Evolutionary conservation across 1,140 invertebrate genomes (phyloP).

Genomic region (Sitobion miscanthi): DNA sequence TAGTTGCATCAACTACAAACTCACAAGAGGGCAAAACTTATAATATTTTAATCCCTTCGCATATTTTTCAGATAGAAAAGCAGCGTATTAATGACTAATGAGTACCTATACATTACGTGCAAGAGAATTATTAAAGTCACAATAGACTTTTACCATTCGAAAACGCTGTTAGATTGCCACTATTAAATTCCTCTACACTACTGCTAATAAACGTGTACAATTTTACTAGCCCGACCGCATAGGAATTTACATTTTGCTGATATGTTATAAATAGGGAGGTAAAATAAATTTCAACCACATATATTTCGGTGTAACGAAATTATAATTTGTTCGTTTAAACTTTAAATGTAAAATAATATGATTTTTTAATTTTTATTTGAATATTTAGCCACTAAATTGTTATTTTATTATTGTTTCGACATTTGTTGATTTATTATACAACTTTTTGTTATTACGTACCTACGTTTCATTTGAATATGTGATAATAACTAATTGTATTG

Average conservation of each 20-base stretch:
- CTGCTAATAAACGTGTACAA: background rate
- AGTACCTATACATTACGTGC: background rate
- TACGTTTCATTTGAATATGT: too few relatives aligned
- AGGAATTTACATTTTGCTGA: background rate
- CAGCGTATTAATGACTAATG: background rate
- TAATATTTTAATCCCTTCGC: constrained; percentile 9
- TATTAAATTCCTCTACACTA: background rate
- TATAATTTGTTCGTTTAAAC: background rate
- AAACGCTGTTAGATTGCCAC: background rate
- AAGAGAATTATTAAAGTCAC: background rate
- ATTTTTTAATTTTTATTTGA: background rate
- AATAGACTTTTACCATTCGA: background rate
- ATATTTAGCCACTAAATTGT: background rate
- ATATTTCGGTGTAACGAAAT: background rate
- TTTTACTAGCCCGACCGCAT: background rate
- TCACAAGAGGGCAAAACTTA: background rate
- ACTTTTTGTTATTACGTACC: too few relatives aligned
- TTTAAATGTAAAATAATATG: background rate
- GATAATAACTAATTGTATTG: too few relatives aligned
- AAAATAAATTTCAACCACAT: background rate
- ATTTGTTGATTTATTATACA: background rate
- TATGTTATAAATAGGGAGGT: background rate
- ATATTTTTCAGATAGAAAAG: background rate
- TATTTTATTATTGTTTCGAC: background rate
- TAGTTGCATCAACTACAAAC: background rate